Evolutionary conservation across 1,140 invertebrate species (phyloP).

Genomic region (Conus ventricosus): DNA sequence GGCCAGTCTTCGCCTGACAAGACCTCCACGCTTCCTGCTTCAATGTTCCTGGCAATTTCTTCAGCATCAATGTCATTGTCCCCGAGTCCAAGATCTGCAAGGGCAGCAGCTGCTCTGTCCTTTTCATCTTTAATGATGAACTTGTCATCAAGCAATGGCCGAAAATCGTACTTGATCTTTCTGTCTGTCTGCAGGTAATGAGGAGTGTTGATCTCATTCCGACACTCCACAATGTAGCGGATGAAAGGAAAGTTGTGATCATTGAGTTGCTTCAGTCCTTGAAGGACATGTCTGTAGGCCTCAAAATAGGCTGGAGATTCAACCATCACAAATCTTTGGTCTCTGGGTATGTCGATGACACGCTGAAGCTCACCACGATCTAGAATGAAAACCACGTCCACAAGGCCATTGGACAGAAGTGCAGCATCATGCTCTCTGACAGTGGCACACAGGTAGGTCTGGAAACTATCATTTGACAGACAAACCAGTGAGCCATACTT

Average conservation of each 20-base stretch:
- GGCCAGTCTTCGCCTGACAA: conserved; percentile 59
- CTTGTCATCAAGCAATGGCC: conserved; percentile 51
- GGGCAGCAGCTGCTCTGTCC: not conserved
- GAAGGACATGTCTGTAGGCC: conserved; percentile 75
- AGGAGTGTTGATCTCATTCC: conserved; percentile 51
- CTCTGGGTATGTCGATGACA: conserved; percentile 22
- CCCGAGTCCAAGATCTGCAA: conserved; percentile 15
- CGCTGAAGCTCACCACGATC: conserved; percentile 22
- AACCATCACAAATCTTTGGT: conserved; percentile 65
- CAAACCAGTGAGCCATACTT: conserved; percentile 85
- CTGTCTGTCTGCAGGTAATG: conserved; percentile 48
- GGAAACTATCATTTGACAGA: conserved; percentile 82
- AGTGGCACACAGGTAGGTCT: conserved; percentile 80
- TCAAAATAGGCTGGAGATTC: conserved; percentile 77
- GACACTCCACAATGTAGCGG: conserved; percentile 62
- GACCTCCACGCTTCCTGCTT: conserved; percentile 28
- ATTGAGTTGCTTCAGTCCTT: conserved; percentile 70
- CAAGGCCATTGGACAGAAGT: conserved; percentile 54
- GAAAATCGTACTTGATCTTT: conserved; percentile 50
- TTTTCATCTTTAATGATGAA: conserved; percentile 44
- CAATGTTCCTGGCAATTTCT: not conserved
- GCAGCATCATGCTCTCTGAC: conserved; percentile 78
- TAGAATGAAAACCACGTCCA: conserved; percentile 72
- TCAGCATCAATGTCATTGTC: conserved; percentile 35
- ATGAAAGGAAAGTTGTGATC: conserved; percentile 71